A percentile compares a stretch with the other conserved stretches of the same genome.
phyloP scores from a whole-genome alignment of 2,888 invertebrate species.

The Caenorhabditis imperialis region DNA sequence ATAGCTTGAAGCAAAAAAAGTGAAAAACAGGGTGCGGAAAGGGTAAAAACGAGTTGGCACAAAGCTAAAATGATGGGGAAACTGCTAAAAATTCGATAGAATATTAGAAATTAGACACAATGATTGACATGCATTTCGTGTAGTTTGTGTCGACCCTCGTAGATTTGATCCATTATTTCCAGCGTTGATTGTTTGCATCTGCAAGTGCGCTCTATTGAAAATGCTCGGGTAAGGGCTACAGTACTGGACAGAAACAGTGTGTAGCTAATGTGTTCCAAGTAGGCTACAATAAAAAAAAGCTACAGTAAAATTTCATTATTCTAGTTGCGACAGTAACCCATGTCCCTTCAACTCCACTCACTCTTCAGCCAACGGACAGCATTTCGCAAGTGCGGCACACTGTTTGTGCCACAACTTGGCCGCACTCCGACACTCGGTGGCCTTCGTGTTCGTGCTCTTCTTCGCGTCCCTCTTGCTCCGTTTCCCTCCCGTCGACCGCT shows the following conservation, averaged over 20 bases:
- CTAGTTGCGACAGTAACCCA: too few relatives aligned
- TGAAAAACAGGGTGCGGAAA: too few relatives aligned
- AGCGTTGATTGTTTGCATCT: slow-evolving; percentile 60
- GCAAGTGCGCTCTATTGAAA: slow-evolving; percentile 16
- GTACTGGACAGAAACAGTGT: background rate
- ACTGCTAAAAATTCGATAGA: background rate
- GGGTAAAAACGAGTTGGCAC: slow-evolving; percentile 2
- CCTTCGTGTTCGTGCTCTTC: slow-evolving; percentile 31
- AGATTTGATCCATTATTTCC: slow-evolving; percentile 64
- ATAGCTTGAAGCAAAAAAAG: too few relatives aligned
- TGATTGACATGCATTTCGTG: slow-evolving; percentile 53
- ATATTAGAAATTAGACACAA: slow-evolving; percentile 30
- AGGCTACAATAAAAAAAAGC: background rate
- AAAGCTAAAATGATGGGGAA: too few relatives aligned
- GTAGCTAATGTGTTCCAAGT: background rate
- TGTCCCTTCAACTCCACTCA: too few relatives aligned
- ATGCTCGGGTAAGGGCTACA: background rate
- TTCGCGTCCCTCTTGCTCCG: slow-evolving; percentile 27
- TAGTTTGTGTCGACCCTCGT: slow-evolving; percentile 55
- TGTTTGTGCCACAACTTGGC: slow-evolving; percentile 63
- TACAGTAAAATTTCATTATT: too few relatives aligned
- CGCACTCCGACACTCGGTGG: slow-evolving; percentile 53
- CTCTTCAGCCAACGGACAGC: slow-evolving; percentile 60
- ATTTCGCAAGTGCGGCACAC: slow-evolving; percentile 59
- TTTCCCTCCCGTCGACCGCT: slow-evolving; percentile 13